Base-by-base conservation (phyloP, 2,888 invertebrate species). In the Diabrotica balteata region DNA sequence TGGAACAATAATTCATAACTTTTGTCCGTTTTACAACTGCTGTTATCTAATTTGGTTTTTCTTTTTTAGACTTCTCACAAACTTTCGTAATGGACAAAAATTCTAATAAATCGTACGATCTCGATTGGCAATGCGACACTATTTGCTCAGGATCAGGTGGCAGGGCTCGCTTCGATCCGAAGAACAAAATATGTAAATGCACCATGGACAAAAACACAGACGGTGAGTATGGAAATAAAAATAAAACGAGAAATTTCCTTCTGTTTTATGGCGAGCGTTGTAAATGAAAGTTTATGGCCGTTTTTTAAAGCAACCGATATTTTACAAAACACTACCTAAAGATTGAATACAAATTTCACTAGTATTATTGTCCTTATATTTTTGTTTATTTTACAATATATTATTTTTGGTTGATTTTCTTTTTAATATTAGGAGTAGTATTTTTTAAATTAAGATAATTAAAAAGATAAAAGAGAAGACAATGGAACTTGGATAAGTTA, bases 131-230 rank as follows among this genome's bases (percentile, higher is more conserved):
- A 55, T 75, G 75, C 62, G 67, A 72, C 57, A 65, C 53, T 62
- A 70, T 74, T 73, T 75, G 75, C 66, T 49, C 52, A 58, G 74
- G 69, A 67, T 70, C 72, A 62, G 72, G 67, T 68, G 72, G 71
- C 67, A 65, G 63, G 63, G 69, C 70, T 43, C 63, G 69, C 50
- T 70, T 70, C 61, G 50, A 67, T 63, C 46, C 52, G 11, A 55
- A 73, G 60, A 69, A 67, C 59, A 66, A 69, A 69, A 68, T 72
- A 66, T 74, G 74, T 59, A 70, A 67, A 68, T 74, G 74, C 60
- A 63, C 53, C 7, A 45, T 69, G 60, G 65, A 69, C 55, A 59
- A 66, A 65, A 64, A 69, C 60, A 58, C 66, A 45, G 71, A 72
- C 65, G 72, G 74, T 74, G 67, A 54, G 69, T 69, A 62, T 50